Percentiles rank a stretch among this genome's conserved stretches.
phyloP scores from a whole-genome alignment of 2,113 vertebrate genomes.

The Gulo gulo region DNA sequence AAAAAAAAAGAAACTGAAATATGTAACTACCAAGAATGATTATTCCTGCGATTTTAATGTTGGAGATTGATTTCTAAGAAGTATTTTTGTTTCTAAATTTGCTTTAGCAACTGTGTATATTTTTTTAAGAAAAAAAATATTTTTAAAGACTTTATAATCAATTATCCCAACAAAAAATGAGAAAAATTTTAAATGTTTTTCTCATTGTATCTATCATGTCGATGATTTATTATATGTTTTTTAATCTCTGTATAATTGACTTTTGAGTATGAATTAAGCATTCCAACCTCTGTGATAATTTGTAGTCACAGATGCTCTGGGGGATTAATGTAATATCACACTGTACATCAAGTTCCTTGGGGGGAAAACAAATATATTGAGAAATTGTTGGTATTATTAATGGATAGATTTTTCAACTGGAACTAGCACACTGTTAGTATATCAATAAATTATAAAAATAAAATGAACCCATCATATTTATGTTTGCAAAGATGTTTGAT shows the following conservation, averaged over 20 bases:
- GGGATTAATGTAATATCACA: background rate
- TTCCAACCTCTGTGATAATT: background rate
- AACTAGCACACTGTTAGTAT: background rate
- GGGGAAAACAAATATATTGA: background rate
- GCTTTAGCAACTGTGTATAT: background rate
- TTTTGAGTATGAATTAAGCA: background rate
- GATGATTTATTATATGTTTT: background rate
- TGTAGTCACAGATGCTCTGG: background rate
- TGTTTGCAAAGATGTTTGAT: background rate
- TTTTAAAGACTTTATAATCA: background rate
- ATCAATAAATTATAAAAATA: background rate
- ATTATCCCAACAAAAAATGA: background rate
- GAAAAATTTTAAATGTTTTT: background rate
- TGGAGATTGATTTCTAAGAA: background rate
- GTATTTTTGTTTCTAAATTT: background rate
- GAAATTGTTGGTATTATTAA: background rate
- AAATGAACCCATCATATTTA: rapidly evolving
- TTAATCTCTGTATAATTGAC: background rate
- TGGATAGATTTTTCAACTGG: background rate
- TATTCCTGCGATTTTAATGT: background rate
- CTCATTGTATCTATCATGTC: background rate
- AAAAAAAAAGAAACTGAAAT: background rate
- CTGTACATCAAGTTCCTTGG: background rate
- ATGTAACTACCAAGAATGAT: background rate
- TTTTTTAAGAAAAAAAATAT: background rate